Conservation (phyloP, 2,113 vertebrate species). For the Illadopsis cleaveri region DNA sequence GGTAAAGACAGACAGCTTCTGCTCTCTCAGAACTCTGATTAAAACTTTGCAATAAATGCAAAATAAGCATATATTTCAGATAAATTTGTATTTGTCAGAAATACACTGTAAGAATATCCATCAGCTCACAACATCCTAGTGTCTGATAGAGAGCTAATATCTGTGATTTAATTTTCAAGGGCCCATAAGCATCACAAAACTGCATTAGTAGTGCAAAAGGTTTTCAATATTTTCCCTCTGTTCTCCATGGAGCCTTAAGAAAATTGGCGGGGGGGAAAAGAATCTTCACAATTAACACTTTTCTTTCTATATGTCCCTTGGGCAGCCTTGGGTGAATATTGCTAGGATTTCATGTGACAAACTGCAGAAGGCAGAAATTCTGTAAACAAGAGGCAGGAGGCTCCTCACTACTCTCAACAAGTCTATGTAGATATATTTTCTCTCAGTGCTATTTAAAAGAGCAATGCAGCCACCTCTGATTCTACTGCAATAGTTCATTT, state of each 20-base stretch:
- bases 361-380: background rate
- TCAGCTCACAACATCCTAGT: background rate
- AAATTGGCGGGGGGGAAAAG: fast-evolving
- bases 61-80: background rate
- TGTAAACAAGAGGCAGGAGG: background rate
- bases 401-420: background rate
- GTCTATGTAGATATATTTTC: background rate
- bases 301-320: background rate
- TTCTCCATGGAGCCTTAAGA: background rate
- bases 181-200: background rate
- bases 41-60: background rate
- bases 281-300: background rate
- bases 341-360: background rate
- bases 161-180: background rate
- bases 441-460: background rate
- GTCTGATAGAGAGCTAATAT: background rate
- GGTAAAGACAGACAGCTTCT: background rate
- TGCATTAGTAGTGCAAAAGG: background rate
- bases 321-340: background rate
- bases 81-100: background rate
- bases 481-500: background rate
- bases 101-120: background rate
- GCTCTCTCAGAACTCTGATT: background rate
- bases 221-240: background rate
- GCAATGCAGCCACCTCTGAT: background rate